Conservation (phyloP, 2,113 vertebrate genomes). For the Prietella phreatophila region DNA sequence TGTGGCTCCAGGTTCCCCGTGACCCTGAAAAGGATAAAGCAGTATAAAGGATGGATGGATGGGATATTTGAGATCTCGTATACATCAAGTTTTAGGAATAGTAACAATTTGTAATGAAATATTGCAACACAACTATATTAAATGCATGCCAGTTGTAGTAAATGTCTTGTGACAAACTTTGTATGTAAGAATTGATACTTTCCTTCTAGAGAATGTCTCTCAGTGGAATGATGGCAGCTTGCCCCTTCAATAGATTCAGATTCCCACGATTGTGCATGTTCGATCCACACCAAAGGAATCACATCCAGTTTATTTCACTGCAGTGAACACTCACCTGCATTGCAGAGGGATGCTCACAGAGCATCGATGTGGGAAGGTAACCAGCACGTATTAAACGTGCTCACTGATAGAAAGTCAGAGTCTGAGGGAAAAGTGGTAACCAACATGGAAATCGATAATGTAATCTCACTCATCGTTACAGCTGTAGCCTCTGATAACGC, state of each 20-base stretch:
- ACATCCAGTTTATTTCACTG: slow-evolving; percentile 15
- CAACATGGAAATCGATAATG: slow-evolving; percentile 54
- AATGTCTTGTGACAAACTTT: too few relatives aligned
- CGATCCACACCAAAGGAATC: background rate
- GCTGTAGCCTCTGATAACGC: slow-evolving; percentile 48
- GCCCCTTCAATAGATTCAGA: background rate
- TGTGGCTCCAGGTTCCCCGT: too few relatives aligned
- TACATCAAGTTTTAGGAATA: background rate
- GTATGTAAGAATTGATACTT: background rate
- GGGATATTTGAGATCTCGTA: too few relatives aligned
- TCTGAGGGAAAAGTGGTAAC: slow-evolving; percentile 27
- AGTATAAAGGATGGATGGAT: too few relatives aligned
- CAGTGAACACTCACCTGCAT: slow-evolving; percentile 20
- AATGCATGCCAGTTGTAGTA: background rate
- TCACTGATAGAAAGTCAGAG: slow-evolving; percentile 26
- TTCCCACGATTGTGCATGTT: background rate
- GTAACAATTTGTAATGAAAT: background rate
- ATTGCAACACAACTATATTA: background rate
- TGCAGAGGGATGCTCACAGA: slow-evolving; percentile 8
- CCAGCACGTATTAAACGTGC: slow-evolving; percentile 10
- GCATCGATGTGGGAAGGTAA: slow-evolving; percentile 22
- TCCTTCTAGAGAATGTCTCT: background rate
- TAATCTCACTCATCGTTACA: slow-evolving; percentile 55
- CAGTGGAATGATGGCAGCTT: background rate
- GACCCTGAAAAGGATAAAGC: too few relatives aligned